Percentiles rank a stretch among this genome's conserved stretches.
Conservation (phyloP, 2,888 invertebrate species). For the Allygus modestus region DNA sequence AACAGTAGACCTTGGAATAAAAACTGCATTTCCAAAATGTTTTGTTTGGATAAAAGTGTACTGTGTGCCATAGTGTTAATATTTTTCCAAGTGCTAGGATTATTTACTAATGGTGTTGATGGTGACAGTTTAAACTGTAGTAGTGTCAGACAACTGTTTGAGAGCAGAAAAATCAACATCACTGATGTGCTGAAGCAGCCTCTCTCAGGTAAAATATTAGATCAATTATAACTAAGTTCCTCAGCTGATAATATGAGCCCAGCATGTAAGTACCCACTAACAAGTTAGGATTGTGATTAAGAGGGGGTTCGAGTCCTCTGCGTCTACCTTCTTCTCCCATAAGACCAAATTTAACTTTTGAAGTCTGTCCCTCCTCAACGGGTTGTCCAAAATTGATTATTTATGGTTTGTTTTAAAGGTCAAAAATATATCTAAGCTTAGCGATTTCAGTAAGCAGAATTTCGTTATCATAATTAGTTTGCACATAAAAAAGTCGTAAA, state of each 20-base stretch:
- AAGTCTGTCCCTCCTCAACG: no score
- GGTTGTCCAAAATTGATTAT: no score
- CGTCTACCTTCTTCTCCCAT: no score
- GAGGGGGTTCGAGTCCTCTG: no score
- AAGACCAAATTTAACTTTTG: no score
- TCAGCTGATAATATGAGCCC: background rate
- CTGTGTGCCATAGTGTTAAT: conserved; percentile 30
- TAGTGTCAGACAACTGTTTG: conserved; percentile 42
- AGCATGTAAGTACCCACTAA: no score
- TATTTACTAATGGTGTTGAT: conserved; percentile 21
- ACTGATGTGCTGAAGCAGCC: conserved; percentile 44
- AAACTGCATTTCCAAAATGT: background rate
- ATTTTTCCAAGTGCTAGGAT: conserved; percentile 27
- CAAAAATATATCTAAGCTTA: no score
- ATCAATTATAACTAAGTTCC: background rate
- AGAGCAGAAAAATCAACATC: conserved; percentile 44
- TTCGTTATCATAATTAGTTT: no score
- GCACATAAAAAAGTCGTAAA: no score
- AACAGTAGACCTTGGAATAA: background rate
- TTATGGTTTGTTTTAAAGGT: no score
- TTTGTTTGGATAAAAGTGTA: conserved; percentile 35
- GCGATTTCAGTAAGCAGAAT: no score
- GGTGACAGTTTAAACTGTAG: conserved; percentile 42
- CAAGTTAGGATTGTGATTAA: no score
- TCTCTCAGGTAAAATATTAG: conserved; percentile 33